Conservation (phyloP, 2,888 invertebrate genomes). For the Leucoma salicis region DNA sequence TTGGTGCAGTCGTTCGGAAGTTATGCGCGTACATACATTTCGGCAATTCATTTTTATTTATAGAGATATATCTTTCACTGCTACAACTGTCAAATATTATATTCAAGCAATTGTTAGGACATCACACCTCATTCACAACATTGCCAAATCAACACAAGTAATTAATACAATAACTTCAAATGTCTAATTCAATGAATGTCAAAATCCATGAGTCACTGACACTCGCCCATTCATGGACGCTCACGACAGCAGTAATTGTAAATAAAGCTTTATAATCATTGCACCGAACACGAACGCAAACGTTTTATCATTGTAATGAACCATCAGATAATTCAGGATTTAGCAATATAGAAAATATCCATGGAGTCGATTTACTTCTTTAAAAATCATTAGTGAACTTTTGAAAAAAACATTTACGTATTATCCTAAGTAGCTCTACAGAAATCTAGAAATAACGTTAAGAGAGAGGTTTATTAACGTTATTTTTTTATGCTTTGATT, state of each 20-base stretch:
- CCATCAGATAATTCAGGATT: slow-evolving; percentile 47
- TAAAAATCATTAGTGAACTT: too few species aligned
- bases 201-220: slow-evolving; percentile 25
- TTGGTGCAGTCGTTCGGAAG: too few species aligned
- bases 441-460: too few species aligned
- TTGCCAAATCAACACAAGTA: slow-evolving; percentile 20
- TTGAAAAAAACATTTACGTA: too few species aligned
- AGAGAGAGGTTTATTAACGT: too few species aligned
- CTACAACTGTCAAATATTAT: background rate
- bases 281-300: slow-evolving; percentile 39
- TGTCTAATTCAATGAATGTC: slow-evolving; percentile 10
- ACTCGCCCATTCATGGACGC: slow-evolving; percentile 22
- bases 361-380: slow-evolving; percentile 5
- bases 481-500: too few species aligned
- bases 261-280: slow-evolving; percentile 40
- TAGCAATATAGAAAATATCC: slow-evolving; percentile 29
- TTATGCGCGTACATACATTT: too few species aligned
- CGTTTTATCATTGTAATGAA: slow-evolving; percentile 57
- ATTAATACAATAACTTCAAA: slow-evolving; percentile 24
- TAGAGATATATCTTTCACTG: too few species aligned
- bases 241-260: slow-evolving; percentile 38
- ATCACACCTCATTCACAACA: background rate
- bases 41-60: too few species aligned
- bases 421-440: too few species aligned
- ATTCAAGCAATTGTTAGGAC: background rate